These are phyloP conservation scores for Ladona fulva DNA, from an alignment of 1,140 invertebrate genomes.

Conservation along the genomic window DNA sequence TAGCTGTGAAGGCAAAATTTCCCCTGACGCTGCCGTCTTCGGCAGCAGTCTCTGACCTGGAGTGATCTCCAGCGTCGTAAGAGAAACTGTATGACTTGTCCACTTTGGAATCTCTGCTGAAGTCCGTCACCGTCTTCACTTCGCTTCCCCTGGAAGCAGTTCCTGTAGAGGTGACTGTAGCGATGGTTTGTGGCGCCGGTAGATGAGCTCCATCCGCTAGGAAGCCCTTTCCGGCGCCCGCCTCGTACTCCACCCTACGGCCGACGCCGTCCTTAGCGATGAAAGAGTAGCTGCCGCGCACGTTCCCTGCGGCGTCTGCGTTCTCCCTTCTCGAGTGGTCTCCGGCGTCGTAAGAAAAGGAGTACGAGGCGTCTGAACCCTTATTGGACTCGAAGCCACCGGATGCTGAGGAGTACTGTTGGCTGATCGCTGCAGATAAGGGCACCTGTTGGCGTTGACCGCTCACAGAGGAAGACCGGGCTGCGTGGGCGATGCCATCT, in stretches of 20 bases:
- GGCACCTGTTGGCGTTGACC: no score
- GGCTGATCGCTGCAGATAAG: no score
- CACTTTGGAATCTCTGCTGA: no score
- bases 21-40: conserved; percentile 18
- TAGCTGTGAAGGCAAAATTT: conserved; percentile 22
- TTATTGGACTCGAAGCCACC: conserved; percentile 6
- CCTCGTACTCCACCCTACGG: conserved; percentile 25
- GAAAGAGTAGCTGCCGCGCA: conserved; percentile 26
- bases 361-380: conserved; percentile 25
- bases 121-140: no score
- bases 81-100: conserved; percentile 25
- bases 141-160: no score
- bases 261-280: conserved; percentile 24
- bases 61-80: conserved; percentile 15
- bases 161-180: no score
- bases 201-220: conserved; percentile 19
- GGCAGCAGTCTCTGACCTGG: conserved; percentile 19
- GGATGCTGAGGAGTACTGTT: conserved; percentile 13
- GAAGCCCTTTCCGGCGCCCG: conserved; percentile 25
- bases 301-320: conserved; percentile 28
- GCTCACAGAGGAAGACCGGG: conserved; percentile 18
- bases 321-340: conserved; percentile 25
- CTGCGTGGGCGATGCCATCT: conserved; percentile 16
- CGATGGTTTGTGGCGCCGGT: no score
- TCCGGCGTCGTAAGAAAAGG: conserved; percentile 27